Evolutionary conservation across 2,888 invertebrate species (phyloP), one percentile per base, ranked within the genome.

Genomic region (Stratiomys singularior): DNA sequence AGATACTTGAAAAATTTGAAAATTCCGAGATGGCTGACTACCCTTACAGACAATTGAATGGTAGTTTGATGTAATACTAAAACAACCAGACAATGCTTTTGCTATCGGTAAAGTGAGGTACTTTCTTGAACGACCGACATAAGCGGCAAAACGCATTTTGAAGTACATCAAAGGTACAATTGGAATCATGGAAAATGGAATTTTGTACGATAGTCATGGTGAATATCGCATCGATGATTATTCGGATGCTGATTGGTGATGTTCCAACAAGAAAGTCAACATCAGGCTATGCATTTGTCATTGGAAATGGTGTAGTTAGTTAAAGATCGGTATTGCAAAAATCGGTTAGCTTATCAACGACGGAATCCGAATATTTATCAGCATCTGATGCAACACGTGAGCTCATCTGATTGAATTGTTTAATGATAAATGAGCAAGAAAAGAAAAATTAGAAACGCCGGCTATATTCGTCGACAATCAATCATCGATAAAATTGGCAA

Each of bases 361-460:
- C 81, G 1, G 82, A 83, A 67, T 79, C 82, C 7, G 82, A 82
- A 72, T 81, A 80, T 74, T 76, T 83, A 3, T 82, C 82, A 7
- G 81, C 81, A 15, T 64, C 79, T 21, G 66, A 81, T 52, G 79
- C 80, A 11, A 74, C 78, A 11, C 80, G 81, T 64, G 82, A 82
- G 77, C 44, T 82, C 25, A 56, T 78, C 25, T 79, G 78, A 77
- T 46, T 78, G n/a, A 67, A 78, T 15, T 47, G 47, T n/a, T 23
- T 78, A 11, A 3, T 25, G n/a, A 9, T 37, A 37, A 30, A 47
- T 15, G 25, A 23, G 27, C 30, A 15, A 30, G 13, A 7, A 4
- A 25, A 30, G 18, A 18, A 9, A 30, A 64, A 28, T 27, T 64
- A 5, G 64, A 30, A 30, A 2, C 15, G 11, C 72, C 52, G n/a